phyloP scores from a whole-genome alignment of 2,888 invertebrate genomes.

The Cryptocephalus primarius region DNA sequence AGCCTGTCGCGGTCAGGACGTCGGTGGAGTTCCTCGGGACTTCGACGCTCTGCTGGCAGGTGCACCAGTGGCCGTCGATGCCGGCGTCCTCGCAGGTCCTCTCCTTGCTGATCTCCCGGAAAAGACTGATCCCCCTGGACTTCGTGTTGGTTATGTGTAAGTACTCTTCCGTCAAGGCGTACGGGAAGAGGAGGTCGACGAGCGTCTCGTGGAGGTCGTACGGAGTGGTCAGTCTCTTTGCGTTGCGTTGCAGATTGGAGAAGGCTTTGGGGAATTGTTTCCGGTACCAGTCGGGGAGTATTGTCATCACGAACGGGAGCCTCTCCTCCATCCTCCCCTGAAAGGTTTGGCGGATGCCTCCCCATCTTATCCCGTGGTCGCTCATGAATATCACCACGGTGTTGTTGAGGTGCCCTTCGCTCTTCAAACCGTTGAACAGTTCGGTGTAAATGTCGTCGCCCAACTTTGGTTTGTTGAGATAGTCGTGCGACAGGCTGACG shows the following conservation, averaged over 20 bases:
- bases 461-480: conserved; percentile 63
- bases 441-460: conserved; percentile 56
- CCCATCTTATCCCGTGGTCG: conserved; percentile 87
- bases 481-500: conserved; percentile 74
- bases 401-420: conserved; percentile 46
- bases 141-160: conserved; percentile 20
- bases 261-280: conserved; percentile 49
- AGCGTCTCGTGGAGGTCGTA: conserved; percentile 78
- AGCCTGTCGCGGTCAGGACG: conserved; percentile 48
- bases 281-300: conserved; percentile 63
- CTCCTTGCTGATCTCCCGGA: conserved; percentile 56
- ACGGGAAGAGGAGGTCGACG: conserved; percentile 50
- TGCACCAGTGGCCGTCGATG: conserved; percentile 80
- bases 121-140: conserved; percentile 46
- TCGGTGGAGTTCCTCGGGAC: conserved; percentile 42
- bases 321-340: conserved; percentile 83
- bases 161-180: conserved; percentile 11
- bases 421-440: conserved; percentile 46
- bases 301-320: conserved; percentile 66
- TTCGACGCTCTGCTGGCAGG: conserved; percentile 60
- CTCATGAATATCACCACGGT: conserved; percentile 65
- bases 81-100: conserved; percentile 69
- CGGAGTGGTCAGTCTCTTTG: conserved; percentile 64
- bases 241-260: conserved; percentile 54
- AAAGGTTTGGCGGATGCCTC: conserved; percentile 69